Percentiles rank a stretch among this genome's conserved stretches.
These are phyloP conservation scores for Cataglyphis altisquamis DNA, from an alignment of 2,888 invertebrate species.

Conservation along the genomic window DNA sequence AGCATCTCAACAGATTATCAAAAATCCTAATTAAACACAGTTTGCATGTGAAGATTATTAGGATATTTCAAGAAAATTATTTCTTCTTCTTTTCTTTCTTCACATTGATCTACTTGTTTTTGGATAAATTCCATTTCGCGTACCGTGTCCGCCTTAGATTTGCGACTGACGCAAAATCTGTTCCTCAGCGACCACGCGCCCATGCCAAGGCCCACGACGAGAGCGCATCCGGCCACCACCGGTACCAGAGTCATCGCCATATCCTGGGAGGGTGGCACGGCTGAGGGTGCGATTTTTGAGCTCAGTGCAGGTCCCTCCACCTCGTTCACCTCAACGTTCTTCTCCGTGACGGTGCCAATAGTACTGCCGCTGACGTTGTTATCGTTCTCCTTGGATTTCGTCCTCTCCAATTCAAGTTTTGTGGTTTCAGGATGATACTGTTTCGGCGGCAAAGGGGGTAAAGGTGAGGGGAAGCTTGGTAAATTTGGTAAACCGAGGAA, in stretches of 20 bases:
- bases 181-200: conserved; percentile 91
- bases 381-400: conserved; percentile 53
- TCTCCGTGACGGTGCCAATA: conserved; percentile 8
- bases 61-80: not conserved
- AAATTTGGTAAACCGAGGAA: conserved; percentile 78
- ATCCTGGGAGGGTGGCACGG: conserved; percentile 84
- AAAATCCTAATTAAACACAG: not conserved
- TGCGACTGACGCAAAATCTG: conserved; percentile 90
- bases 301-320: conserved; percentile 77
- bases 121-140: conserved; percentile 75
- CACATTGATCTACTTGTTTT: not conserved
- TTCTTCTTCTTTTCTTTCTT: not conserved
- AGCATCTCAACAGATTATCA: not conserved
- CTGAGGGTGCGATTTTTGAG: conserved; percentile 79
- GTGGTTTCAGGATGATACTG: conserved; percentile 80
- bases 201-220: conserved; percentile 90
- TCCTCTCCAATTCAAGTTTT: conserved; percentile 73
- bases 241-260: conserved; percentile 91
- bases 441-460: conserved; percentile 73
- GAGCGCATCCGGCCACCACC: conserved; percentile 90
- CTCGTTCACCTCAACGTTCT: conserved; percentile 65
- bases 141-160: conserved; percentile 92
- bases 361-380: conserved; percentile 28
- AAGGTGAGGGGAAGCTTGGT: conserved; percentile 79
- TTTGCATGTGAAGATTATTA: not conserved